These are phyloP conservation scores for Raja brachyura DNA, from an alignment of 2,113 vertebrate genomes.

Conservation along the genomic window DNA sequence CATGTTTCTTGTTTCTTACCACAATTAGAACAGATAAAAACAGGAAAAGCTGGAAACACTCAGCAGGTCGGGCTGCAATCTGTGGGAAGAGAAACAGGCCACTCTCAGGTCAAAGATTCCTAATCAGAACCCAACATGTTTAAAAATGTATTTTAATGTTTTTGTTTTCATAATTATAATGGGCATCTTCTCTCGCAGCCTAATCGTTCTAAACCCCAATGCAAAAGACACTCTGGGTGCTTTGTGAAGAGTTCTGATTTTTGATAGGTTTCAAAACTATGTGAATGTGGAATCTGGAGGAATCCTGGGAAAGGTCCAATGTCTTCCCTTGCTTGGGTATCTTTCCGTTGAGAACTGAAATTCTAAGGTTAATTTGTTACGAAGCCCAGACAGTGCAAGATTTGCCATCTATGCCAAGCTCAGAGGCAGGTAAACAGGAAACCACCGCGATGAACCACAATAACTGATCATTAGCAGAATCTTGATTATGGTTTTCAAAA, in stretches of 20 bases:
- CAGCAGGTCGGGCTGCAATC: too few relatives aligned
- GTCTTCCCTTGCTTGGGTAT: neutral
- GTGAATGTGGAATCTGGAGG: too few relatives aligned
- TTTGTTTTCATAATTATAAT: too few relatives aligned
- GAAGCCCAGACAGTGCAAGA: neutral
- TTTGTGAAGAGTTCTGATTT: constrained; percentile 11
- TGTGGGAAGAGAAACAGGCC: too few relatives aligned
- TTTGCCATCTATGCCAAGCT: neutral
- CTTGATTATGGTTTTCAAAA: neutral
- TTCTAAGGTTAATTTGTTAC: neutral
- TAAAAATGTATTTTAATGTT: too few relatives aligned
- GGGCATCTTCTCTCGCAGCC: neutral
- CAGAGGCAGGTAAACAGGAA: neutral
- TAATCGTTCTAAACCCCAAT: neutral
- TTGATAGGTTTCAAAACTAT: neutral
- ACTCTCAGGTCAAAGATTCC: too few relatives aligned
- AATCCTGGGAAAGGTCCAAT: neutral
- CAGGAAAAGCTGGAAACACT: too few relatives aligned
- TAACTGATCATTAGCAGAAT: neutral
- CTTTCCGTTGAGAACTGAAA: neutral
- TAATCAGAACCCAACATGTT: too few relatives aligned
- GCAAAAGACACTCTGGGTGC: neutral
- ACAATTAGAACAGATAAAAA: too few relatives aligned
- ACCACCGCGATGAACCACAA: neutral
- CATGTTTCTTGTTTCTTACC: neutral